Percentiles rank a stretch among this genome's conserved stretches.
Conservation (phyloP, 2,113 vertebrate genomes). For the Hucho hucho region DNA sequence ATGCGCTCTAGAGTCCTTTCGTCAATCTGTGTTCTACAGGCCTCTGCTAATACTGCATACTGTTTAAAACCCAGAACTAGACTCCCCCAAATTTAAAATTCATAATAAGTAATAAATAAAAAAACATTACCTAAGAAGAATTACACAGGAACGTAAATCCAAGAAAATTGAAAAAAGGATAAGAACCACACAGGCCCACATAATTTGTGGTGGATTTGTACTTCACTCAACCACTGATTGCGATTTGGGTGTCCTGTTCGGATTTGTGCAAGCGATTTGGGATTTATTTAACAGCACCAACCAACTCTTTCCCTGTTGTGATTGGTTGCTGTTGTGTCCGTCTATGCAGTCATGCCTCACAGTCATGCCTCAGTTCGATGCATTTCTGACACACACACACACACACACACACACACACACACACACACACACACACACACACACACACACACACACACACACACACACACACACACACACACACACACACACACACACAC, state of each 20-base stretch:
- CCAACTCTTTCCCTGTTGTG: slow-evolving; percentile 41
- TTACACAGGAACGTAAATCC: slow-evolving; percentile 68
- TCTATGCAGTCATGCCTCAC: slow-evolving; percentile 46
- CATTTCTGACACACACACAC: neutral
- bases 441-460: slow-evolving; percentile 6
- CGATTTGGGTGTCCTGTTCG: slow-evolving; percentile 49
- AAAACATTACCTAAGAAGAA: slow-evolving; percentile 72
- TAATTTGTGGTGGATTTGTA: slow-evolving; percentile 60
- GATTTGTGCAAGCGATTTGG: neutral
- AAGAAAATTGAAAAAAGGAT: slow-evolving; percentile 74
- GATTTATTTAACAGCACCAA: slow-evolving; percentile 51
- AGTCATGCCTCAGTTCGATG: slow-evolving; percentile 10
- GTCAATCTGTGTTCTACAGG: slow-evolving; percentile 56
- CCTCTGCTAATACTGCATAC: slow-evolving; percentile 46
- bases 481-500: neutral
- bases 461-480: neutral
- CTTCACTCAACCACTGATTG: slow-evolving; percentile 54
- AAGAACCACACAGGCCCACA: slow-evolving; percentile 38
- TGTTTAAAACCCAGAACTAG: slow-evolving; percentile 53
- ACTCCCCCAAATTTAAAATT: slow-evolving; percentile 67
- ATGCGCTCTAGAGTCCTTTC: neutral
- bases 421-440: slow-evolving; percentile 15
- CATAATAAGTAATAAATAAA: slow-evolving; percentile 57
- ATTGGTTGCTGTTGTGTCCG: slow-evolving; percentile 13
- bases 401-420: slow-evolving; percentile 25